Conservation (phyloP, 2,888 invertebrate species). For the Yponomeuta malinellus region DNA sequence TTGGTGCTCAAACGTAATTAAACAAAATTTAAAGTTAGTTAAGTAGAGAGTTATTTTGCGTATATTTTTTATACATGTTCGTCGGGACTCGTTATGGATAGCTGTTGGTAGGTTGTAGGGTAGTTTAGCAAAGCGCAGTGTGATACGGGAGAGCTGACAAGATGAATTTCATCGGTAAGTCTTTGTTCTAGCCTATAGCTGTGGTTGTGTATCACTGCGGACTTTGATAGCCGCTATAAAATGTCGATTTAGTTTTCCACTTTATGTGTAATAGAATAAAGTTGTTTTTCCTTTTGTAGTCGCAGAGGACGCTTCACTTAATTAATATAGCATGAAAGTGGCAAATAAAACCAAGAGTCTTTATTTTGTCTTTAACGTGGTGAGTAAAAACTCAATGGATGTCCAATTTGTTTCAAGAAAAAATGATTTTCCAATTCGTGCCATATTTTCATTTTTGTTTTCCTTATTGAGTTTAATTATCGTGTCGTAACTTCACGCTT, state of each 20-base stretch:
- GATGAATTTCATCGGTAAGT: conserved; percentile 71
- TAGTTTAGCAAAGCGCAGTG: conserved; percentile 32
- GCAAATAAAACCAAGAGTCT: background rate
- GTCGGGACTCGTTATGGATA: conserved; percentile 54
- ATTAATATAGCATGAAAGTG: background rate
- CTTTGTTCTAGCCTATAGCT: conserved; percentile 15
- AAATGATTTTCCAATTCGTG: background rate
- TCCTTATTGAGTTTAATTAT: background rate
- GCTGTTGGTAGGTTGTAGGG: conserved; percentile 38
- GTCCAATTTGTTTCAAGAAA: background rate
- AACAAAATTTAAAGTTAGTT: background rate
- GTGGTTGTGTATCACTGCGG: background rate
- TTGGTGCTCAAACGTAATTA: conserved; percentile 58
- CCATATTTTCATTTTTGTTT: background rate
- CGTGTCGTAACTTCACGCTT: too few relatives aligned
- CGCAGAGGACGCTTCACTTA: background rate
- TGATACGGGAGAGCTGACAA: conserved; percentile 37
- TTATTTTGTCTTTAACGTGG: background rate
- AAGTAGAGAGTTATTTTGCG: background rate
- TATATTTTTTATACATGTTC: conserved; percentile 43
- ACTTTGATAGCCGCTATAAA: conserved; percentile 11
- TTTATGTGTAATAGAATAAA: conserved; percentile 5
- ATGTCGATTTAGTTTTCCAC: background rate
- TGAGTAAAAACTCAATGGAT: background rate
- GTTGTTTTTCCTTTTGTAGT: background rate